Evolutionary conservation across 37 sponge, comb jelly and placozoan species (phyloP), one percentile per base, ranked within the genome.

Genomic region (Oopsacas minuta): DNA sequence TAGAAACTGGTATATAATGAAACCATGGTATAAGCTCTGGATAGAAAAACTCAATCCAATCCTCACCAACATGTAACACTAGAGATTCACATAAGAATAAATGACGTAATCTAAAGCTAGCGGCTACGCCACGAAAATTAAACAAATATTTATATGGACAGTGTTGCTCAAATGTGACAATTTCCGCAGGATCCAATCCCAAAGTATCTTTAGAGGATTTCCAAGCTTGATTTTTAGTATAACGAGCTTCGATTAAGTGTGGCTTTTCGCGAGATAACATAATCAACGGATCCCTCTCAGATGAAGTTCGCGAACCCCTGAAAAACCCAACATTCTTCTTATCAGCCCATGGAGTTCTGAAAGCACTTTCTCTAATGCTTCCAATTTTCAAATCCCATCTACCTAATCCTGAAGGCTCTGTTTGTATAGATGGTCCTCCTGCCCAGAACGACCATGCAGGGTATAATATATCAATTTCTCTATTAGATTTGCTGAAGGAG

Each of bases 181-280:
- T 88, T 36, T 81, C 53, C 0, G 90, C 92, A 42, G 95, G 90
- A 32, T 84, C 82, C 25, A 28, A 83, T 17, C 91, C 92, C 0
- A 94, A 87, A 22, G 95, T 92, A 88, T 94, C 95, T 93, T 94
- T 61, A 17, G 34, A 35, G 34, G 95, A 94, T 36, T 88, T 87
- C 95, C 95, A 94, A 83, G 95, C 95, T 83, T 94, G 95, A 85
- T 94, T 94, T 82, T 92, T 94, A 0, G 95, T 94, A 84, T 94
- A 94, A 0, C 88, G 86, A 83, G 95, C 95, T 82, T 94, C 86
- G 35, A 92, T 92, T 36, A 89, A 38, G 23, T 81, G 39, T 20
- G 95, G 92, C 8, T 89, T 83, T 23, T 38, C 53, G 35, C 95
- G 84, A 36, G 95, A 92, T 37, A 90, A 81, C 35, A 89, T 23